These are phyloP conservation scores for Psilopogon haemacephalus DNA, from an alignment of 2,113 vertebrate species.

Conservation along the genomic window DNA sequence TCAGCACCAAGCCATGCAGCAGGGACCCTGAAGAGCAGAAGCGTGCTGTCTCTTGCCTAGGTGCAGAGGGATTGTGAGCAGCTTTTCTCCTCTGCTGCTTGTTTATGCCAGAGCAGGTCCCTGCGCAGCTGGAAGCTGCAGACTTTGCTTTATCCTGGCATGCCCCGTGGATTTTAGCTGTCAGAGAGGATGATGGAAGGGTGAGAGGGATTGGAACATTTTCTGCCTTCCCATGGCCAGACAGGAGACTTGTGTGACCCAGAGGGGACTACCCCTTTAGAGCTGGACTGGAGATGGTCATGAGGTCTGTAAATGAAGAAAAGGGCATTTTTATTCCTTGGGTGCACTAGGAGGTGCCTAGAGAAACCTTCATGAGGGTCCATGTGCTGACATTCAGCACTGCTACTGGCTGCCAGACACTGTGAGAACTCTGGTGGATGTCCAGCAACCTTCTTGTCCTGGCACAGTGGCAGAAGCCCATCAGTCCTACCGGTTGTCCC, in stretches of 20 bases:
- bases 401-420: not conserved
- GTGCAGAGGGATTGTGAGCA: not conserved
- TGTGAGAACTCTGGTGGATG: not conserved
- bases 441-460: fast-evolving
- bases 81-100: not conserved
- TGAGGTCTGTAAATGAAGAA: not conserved
- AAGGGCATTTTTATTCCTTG: not conserved
- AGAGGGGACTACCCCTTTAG: not conserved
- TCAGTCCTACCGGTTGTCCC: not conserved
- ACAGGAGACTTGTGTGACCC: not conserved
- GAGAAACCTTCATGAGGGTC: not conserved
- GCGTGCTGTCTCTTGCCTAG: not conserved
- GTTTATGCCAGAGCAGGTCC: not conserved
- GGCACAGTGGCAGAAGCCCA: not conserved
- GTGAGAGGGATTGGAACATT: not conserved
- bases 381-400: not conserved
- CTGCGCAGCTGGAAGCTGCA: not conserved
- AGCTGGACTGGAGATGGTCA: not conserved
- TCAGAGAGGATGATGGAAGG: not conserved
- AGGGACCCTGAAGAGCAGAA: fast-evolving
- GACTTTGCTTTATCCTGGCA: not conserved
- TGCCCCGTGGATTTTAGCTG: not conserved
- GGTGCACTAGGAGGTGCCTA: not conserved
- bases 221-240: not conserved
- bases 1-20: not conserved